A percentile compares a stretch with the other conserved stretches of the same genome.
These are phyloP conservation scores for Diarsia mendica DNA, from an alignment of 2,888 invertebrate species.

Conservation along the genomic window DNA sequence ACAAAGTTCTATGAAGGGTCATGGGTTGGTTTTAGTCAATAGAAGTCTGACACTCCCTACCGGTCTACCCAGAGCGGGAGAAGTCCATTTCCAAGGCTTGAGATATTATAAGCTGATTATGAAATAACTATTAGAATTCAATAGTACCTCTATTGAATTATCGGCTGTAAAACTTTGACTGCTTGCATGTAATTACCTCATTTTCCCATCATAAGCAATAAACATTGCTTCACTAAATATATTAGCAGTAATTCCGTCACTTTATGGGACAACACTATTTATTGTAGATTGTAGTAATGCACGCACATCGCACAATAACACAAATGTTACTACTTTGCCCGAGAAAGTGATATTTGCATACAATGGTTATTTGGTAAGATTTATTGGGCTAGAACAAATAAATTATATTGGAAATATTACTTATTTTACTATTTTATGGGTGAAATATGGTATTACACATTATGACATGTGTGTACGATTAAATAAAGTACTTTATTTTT, in stretches of 20 bases:
- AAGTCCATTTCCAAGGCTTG: neutral
- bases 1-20: too few relatives aligned
- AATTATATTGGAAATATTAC: too few relatives aligned
- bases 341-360: slow-evolving; percentile 41
- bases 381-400: slow-evolving; percentile 22
- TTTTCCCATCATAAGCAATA: slow-evolving; percentile 6
- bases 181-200: slow-evolving; percentile 8
- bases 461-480: too few relatives aligned
- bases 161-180: neutral
- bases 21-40: too few relatives aligned
- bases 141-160: neutral
- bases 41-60: too few relatives aligned
- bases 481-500: too few relatives aligned
- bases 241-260: slow-evolving; percentile 25
- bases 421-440: too few relatives aligned
- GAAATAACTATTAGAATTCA: neutral
- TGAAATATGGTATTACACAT: too few relatives aligned
- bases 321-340: slow-evolving; percentile 17
- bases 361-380: too few relatives aligned
- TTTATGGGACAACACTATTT: slow-evolving; percentile 36
- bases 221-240: slow-evolving; percentile 25
- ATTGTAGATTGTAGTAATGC: slow-evolving; percentile 9
- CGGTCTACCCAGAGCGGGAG: too few relatives aligned
- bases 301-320: slow-evolving; percentile 13
- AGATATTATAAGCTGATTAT: neutral